Evolutionary conservation across 1,140 invertebrate genomes (phyloP), one percentile per base, ranked within the genome.

Genomic region (Heterodera schachtii): DNA sequence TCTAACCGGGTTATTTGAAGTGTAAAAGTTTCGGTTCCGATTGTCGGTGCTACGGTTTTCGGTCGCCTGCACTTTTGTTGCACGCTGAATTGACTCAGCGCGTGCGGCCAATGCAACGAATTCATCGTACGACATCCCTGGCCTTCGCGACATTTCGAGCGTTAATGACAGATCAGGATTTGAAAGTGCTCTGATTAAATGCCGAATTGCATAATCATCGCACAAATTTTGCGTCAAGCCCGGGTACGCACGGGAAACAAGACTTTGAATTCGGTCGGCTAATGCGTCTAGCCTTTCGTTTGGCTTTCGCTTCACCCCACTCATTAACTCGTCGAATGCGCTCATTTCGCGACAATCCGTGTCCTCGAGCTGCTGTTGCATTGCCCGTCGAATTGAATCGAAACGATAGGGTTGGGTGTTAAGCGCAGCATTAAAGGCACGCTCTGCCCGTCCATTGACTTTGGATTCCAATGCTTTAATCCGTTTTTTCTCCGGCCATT

Each of bases 231-330:
- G 31, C 73, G 47, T 74, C 52, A 74, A 13, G 4, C 73, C 73
- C n/a, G 73, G 73, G 52, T 74, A 74, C 43, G 73, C 73, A 9
- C 73, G 73, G 52, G 46, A 19, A n/a, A 74, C 73, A 7, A 74
- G 9, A 6, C 73, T 52, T 49, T 74, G 52, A 7, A 74, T 41
- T 8, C 73, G 73, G 1, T 74, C 73, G n/a, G 73, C 2, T 11
- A 74, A 31, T 74, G 47, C 46, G 9, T 74, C 73, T 3, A 74
- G 21, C 0, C 43, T 8, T 74, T 74, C 73, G 21, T 52, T 52
- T 43, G 16, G 3, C 19, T 52, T 46, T 49, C 73, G 73, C 31
- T 41, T 74, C 0, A 74, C 19, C 3, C 73, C 73, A 1, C 31
- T 31, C 31, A 31, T 31, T 31, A 31, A 31, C 31, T 31, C 31